Base-by-base conservation (phyloP, 2,113 vertebrate species). In the Pseudorhombus dupliciocellatus region DNA sequence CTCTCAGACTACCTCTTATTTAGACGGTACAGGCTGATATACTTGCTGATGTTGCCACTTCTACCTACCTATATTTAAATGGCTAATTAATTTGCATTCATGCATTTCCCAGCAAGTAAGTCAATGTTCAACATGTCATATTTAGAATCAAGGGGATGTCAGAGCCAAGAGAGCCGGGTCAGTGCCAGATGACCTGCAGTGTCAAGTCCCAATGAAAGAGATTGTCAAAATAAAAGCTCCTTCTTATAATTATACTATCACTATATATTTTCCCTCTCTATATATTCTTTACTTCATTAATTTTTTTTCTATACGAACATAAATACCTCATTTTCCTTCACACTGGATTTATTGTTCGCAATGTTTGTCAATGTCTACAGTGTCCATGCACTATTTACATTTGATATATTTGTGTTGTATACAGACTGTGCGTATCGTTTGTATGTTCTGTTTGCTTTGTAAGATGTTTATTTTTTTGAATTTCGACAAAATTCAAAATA, bases 151-250 rank as follows among this genome's bases (percentile, higher is more conserved):
- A 20, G 50, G 50, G 50, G 20, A 9, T 8, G 2, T 20, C 20
- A 20, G 18, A n/a, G 46, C 46, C 18, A 50, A n/a, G 46, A n/a
- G 46, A 15, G 20, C 3, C 46, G 18, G 42, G 15, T 11, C 16
- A 50, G 51, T 44, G 15, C 24, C 14, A 34, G 12, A 24, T 52
- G 21, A 20, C 9, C 11, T 11, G 34, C 2, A 2, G 34, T 24
- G 15, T 53, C 46, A 70, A 70, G 53, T 16, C 4, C 18, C 6
- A 59, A 21, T 25, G 11, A 66, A 1, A 66, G 18, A 56, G n/a
- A 16, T 24, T 37, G 5, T 66, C 56, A 56, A 56, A 72, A 66
- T 72, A 72, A 61, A 71, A 42, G 16, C 14, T 1, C n/a, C n/a
- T n/a, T n/a, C n/a, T n/a, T n/a, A n/a, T n/a, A n/a, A n/a, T n/a